Percentiles rank a stretch among this genome's conserved stretches.
These are phyloP conservation scores for Cacatua alba DNA, from an alignment of 2,113 vertebrate species.

Conservation along the genomic window DNA sequence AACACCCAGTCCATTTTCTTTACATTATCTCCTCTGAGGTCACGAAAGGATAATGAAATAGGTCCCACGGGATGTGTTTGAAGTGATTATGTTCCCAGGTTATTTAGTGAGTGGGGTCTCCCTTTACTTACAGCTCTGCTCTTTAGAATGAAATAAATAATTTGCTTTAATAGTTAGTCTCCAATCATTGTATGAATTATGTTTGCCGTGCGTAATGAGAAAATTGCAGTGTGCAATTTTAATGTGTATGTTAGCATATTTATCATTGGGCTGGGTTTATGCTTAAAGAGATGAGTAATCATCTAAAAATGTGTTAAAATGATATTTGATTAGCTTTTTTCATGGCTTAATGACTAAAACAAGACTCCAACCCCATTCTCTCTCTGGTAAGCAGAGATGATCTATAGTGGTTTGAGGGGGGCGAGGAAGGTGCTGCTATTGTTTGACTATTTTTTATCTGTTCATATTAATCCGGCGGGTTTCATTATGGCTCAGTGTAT, in stretches of 20 bases:
- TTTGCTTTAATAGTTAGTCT: not conserved
- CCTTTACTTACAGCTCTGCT: not conserved
- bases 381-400: not conserved
- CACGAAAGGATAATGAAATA: not conserved
- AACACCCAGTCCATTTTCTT: conserved; percentile 11
- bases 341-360: not conserved
- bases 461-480: not conserved
- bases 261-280: not conserved
- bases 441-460: not conserved
- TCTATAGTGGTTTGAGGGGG: not conserved
- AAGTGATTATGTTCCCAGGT: not conserved
- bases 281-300: not conserved
- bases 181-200: not conserved
- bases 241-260: not conserved
- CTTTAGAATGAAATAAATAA: conserved; percentile 15
- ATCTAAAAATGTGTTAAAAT: not conserved
- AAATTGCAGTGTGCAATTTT: conserved; percentile 8
- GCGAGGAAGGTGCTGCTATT: not conserved
- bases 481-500: not conserved
- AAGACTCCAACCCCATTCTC: not conserved
- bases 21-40: not conserved
- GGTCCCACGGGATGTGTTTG: not conserved
- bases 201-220: not conserved
- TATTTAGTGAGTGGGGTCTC: not conserved
- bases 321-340: not conserved